Evolutionary conservation across 2,797 vertebrate species (phyloP).

Genomic region (Sebastiscus albofasciatus): DNA sequence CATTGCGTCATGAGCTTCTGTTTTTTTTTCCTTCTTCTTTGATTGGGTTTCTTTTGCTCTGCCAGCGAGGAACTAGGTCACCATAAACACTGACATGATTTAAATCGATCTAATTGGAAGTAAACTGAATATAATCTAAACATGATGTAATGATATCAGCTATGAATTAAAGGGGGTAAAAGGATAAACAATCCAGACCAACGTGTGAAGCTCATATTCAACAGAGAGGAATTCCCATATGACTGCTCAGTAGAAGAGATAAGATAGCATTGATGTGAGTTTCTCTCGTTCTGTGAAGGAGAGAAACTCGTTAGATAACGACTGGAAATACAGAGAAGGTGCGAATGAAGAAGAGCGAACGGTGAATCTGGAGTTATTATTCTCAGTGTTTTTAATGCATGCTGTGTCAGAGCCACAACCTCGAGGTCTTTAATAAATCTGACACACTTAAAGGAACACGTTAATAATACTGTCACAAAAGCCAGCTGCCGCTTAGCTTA

Average conservation of each 20-base stretch:
- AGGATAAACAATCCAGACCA: slow-evolving; percentile 16
- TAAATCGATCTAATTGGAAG: slow-evolving; percentile 41
- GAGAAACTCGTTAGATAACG: slow-evolving; percentile 24
- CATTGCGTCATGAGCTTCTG: slow-evolving; percentile 76
- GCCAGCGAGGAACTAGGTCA: slow-evolving; percentile 75
- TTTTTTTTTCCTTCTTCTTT: slow-evolving; percentile 56
- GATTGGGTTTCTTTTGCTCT: slow-evolving; percentile 63
- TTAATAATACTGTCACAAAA: slow-evolving; percentile 11
- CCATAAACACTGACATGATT: slow-evolving; percentile 67
- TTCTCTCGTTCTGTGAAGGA: slow-evolving; percentile 34
- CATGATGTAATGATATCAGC: not conserved
- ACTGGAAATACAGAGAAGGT: slow-evolving; percentile 19
- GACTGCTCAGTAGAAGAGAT: slow-evolving; percentile 30
- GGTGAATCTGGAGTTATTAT: slow-evolving; percentile 27
- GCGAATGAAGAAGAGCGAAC: slow-evolving; percentile 31
- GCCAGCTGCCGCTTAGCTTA: not conserved
- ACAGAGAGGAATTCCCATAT: slow-evolving; percentile 36
- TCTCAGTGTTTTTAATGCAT: slow-evolving; percentile 34
- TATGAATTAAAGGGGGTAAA: not conserved
- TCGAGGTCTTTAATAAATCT: slow-evolving; percentile 29
- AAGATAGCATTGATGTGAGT: slow-evolving; percentile 36
- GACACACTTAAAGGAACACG: slow-evolving; percentile 27
- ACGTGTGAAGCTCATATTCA: slow-evolving; percentile 10
- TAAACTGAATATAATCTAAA: slow-evolving; percentile 34
- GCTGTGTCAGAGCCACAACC: slow-evolving; percentile 32